phyloP scores from a whole-genome alignment of 1,140 invertebrate species.

The Bombus consobrinus region DNA sequence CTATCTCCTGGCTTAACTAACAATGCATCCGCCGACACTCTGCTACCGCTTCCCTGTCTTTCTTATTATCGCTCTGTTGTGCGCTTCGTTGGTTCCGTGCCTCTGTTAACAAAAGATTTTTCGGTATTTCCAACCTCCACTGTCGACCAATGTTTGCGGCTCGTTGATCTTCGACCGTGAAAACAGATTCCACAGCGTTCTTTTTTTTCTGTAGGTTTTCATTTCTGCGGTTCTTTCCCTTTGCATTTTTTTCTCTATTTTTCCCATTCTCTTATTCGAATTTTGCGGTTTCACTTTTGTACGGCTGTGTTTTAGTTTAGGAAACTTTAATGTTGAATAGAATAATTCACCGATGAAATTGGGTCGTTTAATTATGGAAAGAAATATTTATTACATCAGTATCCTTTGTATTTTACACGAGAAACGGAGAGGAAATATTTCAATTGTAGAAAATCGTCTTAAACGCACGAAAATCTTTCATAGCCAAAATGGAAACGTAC shows the following conservation, averaged over 20 bases:
- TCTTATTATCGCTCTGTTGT: conserved; percentile 56
- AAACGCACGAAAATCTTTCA: background rate
- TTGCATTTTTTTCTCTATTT: background rate
- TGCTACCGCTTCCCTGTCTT: conserved; percentile 29
- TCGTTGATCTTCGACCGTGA: background rate
- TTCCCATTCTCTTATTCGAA: background rate
- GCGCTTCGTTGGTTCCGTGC: background rate
- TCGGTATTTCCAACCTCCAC: background rate
- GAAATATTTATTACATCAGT: too few relatives aligned
- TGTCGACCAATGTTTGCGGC: background rate
- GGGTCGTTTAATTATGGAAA: too few relatives aligned
- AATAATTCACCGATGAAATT: too few relatives aligned
- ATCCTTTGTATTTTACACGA: too few relatives aligned
- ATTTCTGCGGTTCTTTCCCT: background rate
- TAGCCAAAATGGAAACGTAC: background rate
- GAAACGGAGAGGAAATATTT: too few relatives aligned
- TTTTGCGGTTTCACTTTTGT: background rate
- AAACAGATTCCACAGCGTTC: background rate
- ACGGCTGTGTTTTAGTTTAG: too few relatives aligned
- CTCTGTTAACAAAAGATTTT: conserved; percentile 32
- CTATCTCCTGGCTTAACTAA: conserved; percentile 72
- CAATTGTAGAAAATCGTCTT: too few relatives aligned
- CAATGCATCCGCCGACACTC: conserved; percentile 64
- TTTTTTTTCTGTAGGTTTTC: background rate
- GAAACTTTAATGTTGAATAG: too few relatives aligned